These are phyloP conservation scores for Hemithea aestivaria DNA, from an alignment of 2,888 invertebrate species.

Conservation along the genomic window DNA sequence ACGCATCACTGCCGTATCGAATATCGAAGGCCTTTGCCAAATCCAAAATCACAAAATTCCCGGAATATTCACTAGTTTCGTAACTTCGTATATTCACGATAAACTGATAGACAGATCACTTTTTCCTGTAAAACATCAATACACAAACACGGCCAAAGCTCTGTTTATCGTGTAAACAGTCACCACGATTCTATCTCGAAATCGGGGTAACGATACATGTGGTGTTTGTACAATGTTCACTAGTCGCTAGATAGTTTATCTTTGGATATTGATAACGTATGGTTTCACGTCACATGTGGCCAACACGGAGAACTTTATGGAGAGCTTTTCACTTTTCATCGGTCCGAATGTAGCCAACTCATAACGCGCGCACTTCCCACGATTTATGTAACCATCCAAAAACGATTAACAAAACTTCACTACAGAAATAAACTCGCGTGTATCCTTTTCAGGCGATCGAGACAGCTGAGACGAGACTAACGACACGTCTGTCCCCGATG, in stretches of 20 bases:
- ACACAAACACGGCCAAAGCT: slow-evolving; percentile 35
- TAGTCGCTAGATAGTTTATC: slow-evolving; percentile 38
- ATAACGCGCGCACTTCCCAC: slow-evolving; percentile 26
- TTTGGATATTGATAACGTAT: slow-evolving; percentile 31
- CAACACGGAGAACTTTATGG: slow-evolving; percentile 8
- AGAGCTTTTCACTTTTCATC: slow-evolving; percentile 16
- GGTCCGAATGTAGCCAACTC: slow-evolving; percentile 9
- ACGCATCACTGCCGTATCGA: slow-evolving; percentile 33
- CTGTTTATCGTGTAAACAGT: slow-evolving; percentile 49
- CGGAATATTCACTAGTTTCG: slow-evolving; percentile 20
- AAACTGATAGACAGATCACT: slow-evolving; percentile 24
- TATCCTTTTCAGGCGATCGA: slow-evolving; percentile 49
- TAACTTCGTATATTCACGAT: slow-evolving; percentile 33
- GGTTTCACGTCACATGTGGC: slow-evolving; percentile 23
- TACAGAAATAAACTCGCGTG: slow-evolving; percentile 59
- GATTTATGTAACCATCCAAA: slow-evolving; percentile 63
- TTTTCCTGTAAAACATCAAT: slow-evolving; percentile 31
- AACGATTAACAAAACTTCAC: slow-evolving; percentile 50
- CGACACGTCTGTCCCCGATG: slow-evolving; percentile 46
- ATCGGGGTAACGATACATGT: slow-evolving; percentile 44
- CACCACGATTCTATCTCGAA: slow-evolving; percentile 36
- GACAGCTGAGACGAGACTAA: slow-evolving; percentile 31
- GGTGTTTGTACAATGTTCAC: slow-evolving; percentile 24
- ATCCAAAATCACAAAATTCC: slow-evolving; percentile 5
- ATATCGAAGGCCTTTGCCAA: slow-evolving; percentile 15